These are phyloP conservation scores for Monopis laevigella DNA, from an alignment of 2,888 invertebrate species.

Conservation along the genomic window DNA sequence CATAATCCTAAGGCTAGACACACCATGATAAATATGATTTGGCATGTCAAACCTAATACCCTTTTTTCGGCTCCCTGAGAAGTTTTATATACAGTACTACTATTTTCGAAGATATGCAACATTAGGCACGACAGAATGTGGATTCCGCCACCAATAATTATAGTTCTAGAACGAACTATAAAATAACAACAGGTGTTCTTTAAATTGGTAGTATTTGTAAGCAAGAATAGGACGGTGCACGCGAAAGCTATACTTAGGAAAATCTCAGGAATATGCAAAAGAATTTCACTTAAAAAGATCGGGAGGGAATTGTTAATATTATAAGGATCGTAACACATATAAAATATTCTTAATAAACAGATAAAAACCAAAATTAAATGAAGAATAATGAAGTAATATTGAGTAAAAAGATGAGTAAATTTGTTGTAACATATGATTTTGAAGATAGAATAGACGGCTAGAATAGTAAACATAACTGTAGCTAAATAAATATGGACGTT, in stretches of 20 bases:
- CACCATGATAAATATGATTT: conserved; percentile 86
- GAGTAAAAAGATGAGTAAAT: conserved; percentile 85
- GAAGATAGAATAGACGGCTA: conserved; percentile 86
- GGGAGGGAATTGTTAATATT: conserved; percentile 86
- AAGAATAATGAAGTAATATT: conserved; percentile 87
- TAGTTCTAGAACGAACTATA: conserved; percentile 79
- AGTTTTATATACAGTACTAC: conserved; percentile 54
- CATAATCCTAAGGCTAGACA: conserved; percentile 85
- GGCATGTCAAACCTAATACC: conserved; percentile 79
- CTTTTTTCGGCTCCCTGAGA: conserved; percentile 59
- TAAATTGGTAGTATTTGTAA: conserved; percentile 81
- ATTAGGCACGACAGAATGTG: conserved; percentile 84
- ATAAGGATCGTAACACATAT: conserved; percentile 91
- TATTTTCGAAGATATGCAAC: conserved; percentile 80
- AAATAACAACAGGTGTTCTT: conserved; percentile 75
- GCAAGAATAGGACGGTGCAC: conserved; percentile 83
- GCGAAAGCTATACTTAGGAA: conserved; percentile 91
- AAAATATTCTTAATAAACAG: conserved; percentile 84
- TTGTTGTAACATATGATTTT: conserved; percentile 88
- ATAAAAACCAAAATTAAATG: conserved; percentile 85
- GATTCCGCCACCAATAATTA: conserved; percentile 80
- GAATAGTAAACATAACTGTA: conserved; percentile 83
- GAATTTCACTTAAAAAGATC: conserved; percentile 79
- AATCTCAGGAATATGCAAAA: conserved; percentile 87
- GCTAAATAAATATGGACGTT: conserved; percentile 90